phyloP scores from a whole-genome alignment of 2,113 vertebrate genomes.

The Rutilus rutilus region DNA sequence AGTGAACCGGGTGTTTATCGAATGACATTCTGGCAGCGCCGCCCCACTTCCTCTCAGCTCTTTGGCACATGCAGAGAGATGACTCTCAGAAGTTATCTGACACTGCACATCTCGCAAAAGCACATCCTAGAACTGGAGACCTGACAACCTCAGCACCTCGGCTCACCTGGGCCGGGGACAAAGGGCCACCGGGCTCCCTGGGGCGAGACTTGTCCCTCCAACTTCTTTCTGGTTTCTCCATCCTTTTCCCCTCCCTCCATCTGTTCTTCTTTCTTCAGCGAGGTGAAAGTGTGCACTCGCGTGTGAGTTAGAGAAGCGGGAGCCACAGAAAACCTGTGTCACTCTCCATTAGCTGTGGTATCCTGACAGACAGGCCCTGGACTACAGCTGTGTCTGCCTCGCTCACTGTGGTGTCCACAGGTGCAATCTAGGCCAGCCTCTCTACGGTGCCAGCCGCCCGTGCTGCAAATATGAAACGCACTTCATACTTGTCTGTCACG shows the following conservation, averaged over 20 bases:
- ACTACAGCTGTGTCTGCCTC: conserved; percentile 51
- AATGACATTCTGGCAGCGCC: conserved; percentile 14
- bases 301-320: background rate
- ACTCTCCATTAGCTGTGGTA: conserved; percentile 52
- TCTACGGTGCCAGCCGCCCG: conserved; percentile 45
- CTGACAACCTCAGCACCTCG: conserved; percentile 23
- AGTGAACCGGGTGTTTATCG: conserved; percentile 2
- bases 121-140: conserved; percentile 15
- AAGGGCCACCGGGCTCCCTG: background rate
- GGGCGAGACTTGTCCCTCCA: conserved; percentile 18
- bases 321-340: conserved; percentile 41
- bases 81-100: conserved; percentile 47
- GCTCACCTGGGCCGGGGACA: conserved; percentile 38
- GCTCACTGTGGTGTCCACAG: conserved; percentile 40
- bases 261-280: conserved; percentile 70
- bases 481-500: conserved; percentile 55
- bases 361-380: conserved; percentile 45
- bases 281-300: conserved; percentile 18
- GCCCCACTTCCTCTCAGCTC: background rate
- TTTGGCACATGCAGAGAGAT: conserved; percentile 35
- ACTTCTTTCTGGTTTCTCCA: conserved; percentile 8
- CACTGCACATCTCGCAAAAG: conserved; percentile 40
- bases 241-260: conserved; percentile 67
- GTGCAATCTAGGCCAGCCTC: conserved; percentile 55
- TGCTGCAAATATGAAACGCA: conserved; percentile 48